A percentile compares a stretch with the other conserved stretches of the same genome.
phyloP scores from a whole-genome alignment of 2,888 invertebrate genomes.

The Galerucella nymphaeae region DNA sequence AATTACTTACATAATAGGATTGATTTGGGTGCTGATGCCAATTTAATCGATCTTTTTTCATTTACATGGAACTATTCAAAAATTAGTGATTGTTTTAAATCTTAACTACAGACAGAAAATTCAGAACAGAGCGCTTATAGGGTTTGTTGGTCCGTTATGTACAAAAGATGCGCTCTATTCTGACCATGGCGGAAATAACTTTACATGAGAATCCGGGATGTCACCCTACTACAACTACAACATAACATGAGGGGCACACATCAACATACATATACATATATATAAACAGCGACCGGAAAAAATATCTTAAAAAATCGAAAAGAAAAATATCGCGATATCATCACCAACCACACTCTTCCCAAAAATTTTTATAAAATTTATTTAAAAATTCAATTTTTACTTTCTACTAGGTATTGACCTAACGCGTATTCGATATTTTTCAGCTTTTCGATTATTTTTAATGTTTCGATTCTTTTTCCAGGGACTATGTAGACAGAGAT shows the following conservation, averaged over 20 bases:
- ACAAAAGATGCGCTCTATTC: slow-evolving; percentile 57
- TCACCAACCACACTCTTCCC: no score
- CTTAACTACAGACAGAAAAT: slow-evolving; percentile 60
- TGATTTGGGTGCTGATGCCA: slow-evolving; percentile 63
- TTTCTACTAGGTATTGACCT: no score
- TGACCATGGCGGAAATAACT: slow-evolving; percentile 63
- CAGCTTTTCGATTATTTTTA: no score
- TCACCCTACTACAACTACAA: slow-evolving; percentile 55
- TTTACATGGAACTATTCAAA: slow-evolving; percentile 60
- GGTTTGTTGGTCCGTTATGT: slow-evolving; percentile 64
- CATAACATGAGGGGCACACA: slow-evolving; percentile 57
- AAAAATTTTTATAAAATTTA: not conserved
- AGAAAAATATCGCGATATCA: not conserved
- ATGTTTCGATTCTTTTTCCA: slow-evolving; percentile 4
- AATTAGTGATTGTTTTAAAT: slow-evolving; percentile 69
- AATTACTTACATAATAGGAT: slow-evolving; percentile 64
- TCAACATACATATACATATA: slow-evolving; percentile 52
- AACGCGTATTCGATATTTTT: no score
- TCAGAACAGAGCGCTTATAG: slow-evolving; percentile 41
- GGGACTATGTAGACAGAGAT: slow-evolving; percentile 50
- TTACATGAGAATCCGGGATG: slow-evolving; percentile 52
- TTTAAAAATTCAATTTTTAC: not conserved
- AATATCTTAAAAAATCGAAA: not conserved
- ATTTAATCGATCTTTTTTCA: slow-evolving; percentile 56
- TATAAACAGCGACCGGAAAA: slow-evolving; percentile 17